Percentiles rank a stretch among this genome's conserved stretches.
Evolutionary conservation across 2,888 invertebrate genomes (phyloP).

Genomic region (Octonoba sinensis): DNA sequence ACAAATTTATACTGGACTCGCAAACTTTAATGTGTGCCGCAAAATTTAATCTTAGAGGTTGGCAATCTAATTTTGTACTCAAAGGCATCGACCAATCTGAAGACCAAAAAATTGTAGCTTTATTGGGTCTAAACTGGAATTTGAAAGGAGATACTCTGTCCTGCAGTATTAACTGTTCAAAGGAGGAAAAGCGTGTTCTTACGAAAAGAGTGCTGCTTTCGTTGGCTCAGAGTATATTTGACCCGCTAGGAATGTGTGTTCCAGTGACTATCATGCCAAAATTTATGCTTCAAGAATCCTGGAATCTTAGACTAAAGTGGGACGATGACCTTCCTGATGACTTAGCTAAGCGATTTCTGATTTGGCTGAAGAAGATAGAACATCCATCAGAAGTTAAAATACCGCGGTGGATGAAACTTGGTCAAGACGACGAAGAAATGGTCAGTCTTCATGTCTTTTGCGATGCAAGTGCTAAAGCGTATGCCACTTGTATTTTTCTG

Average conservation of each 20-base stretch:
- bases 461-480: slow-evolving; percentile 7
- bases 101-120: neutral
- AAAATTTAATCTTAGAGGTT: slow-evolving; percentile 6
- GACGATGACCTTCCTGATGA: slow-evolving; percentile 2
- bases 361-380: neutral
- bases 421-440: neutral
- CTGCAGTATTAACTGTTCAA: neutral
- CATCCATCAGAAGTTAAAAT: neutral
- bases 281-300: slow-evolving; percentile 15
- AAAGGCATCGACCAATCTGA: neutral
- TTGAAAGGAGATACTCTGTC: neutral
- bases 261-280: slow-evolving; percentile 12
- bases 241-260: slow-evolving; percentile 1
- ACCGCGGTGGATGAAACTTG: neutral
- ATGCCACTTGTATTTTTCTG: slow-evolving; percentile 11
- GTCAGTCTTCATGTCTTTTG: slow-evolving; percentile 16
- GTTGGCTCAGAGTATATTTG: slow-evolving; percentile 5
- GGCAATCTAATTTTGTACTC: slow-evolving; percentile 4
- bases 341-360: neutral
- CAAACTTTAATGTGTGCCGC: neutral
- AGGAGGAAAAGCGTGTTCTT: neutral
- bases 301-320: neutral
- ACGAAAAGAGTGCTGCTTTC: neutral
- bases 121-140: slow-evolving; percentile 15
- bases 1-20: slow-evolving; percentile 4